Percentiles rank a stretch among this genome's conserved stretches.
These are phyloP conservation scores for Chrosomus eos DNA, from an alignment of 2,797 vertebrate species.

Conservation along the genomic window DNA sequence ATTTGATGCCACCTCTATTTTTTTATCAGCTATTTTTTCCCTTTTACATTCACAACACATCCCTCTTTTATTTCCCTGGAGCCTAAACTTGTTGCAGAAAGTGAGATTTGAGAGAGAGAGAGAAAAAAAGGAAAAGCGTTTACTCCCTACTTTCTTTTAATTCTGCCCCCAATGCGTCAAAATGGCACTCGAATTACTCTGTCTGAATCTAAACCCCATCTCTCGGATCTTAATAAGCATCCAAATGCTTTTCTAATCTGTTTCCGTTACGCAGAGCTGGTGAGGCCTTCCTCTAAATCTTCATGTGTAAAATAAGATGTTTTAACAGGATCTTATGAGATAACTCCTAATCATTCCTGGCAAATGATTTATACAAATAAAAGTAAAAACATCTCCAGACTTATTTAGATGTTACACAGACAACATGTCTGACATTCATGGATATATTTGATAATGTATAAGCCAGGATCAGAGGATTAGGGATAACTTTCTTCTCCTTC, in stretches of 20 bases:
- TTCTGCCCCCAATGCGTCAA: slow-evolving; percentile 51
- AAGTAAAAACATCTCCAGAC: slow-evolving; percentile 6
- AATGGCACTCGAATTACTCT: slow-evolving; percentile 35
- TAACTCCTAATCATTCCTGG: slow-evolving; percentile 11
- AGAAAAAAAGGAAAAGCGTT: neutral
- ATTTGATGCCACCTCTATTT: slow-evolving; percentile 50
- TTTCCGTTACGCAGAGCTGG: neutral
- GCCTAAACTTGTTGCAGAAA: slow-evolving; percentile 39
- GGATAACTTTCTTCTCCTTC: slow-evolving; percentile 13
- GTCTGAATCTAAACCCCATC: slow-evolving; percentile 46
- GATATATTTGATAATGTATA: slow-evolving; percentile 20
- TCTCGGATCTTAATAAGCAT: slow-evolving; percentile 48
- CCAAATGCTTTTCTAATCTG: slow-evolving; percentile 48
- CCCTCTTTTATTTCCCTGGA: slow-evolving; percentile 39
- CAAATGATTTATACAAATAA: slow-evolving; percentile 9
- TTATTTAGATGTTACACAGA: slow-evolving; percentile 18
- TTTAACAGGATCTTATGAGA: slow-evolving; percentile 29
- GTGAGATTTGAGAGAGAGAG: neutral
- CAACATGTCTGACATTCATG: slow-evolving; percentile 35
- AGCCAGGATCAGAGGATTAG: slow-evolving; percentile 33
- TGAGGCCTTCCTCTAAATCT: slow-evolving; percentile 15
- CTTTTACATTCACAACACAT: slow-evolving; percentile 35
- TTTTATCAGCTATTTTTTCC: slow-evolving; percentile 31
- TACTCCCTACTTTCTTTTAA: slow-evolving; percentile 27
- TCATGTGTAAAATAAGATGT: slow-evolving; percentile 22